These are phyloP conservation scores for Anguilla anguilla DNA, from an alignment of 2,797 vertebrate genomes.

Conservation along the genomic window DNA sequence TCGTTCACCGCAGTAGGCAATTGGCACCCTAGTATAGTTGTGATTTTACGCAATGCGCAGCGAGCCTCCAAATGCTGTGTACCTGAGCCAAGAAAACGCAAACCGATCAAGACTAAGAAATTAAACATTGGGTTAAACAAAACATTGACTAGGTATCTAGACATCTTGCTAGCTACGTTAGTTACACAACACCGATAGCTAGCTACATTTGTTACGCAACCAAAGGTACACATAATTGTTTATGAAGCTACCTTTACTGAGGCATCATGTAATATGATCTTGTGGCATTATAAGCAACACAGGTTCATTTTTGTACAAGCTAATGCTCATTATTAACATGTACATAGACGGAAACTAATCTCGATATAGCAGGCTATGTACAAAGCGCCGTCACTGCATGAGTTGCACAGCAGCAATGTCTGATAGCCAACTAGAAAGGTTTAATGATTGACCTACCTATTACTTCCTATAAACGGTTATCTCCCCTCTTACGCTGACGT, in stretches of 20 bases:
- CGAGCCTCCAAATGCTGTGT: no score
- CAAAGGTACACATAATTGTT: no score
- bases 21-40: no score
- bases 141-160: background rate
- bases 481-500: background rate
- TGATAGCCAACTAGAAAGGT: background rate
- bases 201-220: no score
- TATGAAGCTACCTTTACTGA: no score
- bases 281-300: background rate
- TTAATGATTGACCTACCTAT: conserved; percentile 19
- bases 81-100: no score
- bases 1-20: no score
- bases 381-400: background rate
- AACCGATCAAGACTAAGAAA: no score
- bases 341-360: background rate
- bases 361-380: background rate
- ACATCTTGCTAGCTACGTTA: background rate
- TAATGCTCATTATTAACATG: background rate
- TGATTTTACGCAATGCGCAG: no score
- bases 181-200: no score
- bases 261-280: background rate
- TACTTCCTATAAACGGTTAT: background rate
- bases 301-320: background rate
- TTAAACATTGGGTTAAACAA: no score
- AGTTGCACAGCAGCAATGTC: background rate